Evolutionary conservation across 2,797 vertebrate species (phyloP).

Genomic region (Rhinophrynus dorsalis): DNA sequence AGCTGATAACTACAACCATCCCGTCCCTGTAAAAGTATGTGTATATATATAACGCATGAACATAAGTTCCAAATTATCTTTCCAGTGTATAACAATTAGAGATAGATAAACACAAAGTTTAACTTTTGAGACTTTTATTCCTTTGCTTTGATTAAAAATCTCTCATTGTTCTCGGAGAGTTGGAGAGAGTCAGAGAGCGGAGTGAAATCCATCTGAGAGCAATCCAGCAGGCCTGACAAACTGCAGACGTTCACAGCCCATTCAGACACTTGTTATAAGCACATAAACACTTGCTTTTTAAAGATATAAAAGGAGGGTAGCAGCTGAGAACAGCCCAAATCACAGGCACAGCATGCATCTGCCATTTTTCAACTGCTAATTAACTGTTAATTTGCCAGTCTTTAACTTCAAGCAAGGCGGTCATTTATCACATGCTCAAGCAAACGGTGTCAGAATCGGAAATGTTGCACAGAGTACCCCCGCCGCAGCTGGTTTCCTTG

Average conservation of each 20-base stretch:
- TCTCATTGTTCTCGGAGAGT: too few species aligned
- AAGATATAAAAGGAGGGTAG: constrained; percentile 64
- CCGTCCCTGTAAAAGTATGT: too few species aligned
- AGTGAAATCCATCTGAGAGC: constrained; percentile 66
- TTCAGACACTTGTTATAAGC: constrained; percentile 82
- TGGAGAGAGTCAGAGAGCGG: constrained; percentile 8
- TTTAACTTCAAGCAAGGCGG: constrained; percentile 75
- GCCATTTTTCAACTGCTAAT: constrained; percentile 84
- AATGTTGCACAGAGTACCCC: constrained; percentile 38
- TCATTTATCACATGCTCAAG: constrained; percentile 77
- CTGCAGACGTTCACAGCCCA: constrained; percentile 75
- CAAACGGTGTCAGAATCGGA: constrained; percentile 54
- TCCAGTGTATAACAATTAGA: too few species aligned
- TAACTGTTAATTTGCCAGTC: constrained; percentile 83
- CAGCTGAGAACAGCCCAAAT: constrained; percentile 56
- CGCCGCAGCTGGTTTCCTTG: too few species aligned
- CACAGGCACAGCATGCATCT: constrained; percentile 63
- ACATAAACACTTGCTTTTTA: constrained; percentile 81
- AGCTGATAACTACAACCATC: too few species aligned
- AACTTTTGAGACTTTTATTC: constrained; percentile 6
- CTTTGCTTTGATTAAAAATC: constrained; percentile 25
- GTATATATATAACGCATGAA: too few species aligned
- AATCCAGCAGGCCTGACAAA: constrained; percentile 73
- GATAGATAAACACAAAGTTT: not conserved
- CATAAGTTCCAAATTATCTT: too few species aligned